Evolutionary conservation across 2,113 vertebrate genomes (phyloP).

Genomic region (Paramormyrops kingsleyae): DNA sequence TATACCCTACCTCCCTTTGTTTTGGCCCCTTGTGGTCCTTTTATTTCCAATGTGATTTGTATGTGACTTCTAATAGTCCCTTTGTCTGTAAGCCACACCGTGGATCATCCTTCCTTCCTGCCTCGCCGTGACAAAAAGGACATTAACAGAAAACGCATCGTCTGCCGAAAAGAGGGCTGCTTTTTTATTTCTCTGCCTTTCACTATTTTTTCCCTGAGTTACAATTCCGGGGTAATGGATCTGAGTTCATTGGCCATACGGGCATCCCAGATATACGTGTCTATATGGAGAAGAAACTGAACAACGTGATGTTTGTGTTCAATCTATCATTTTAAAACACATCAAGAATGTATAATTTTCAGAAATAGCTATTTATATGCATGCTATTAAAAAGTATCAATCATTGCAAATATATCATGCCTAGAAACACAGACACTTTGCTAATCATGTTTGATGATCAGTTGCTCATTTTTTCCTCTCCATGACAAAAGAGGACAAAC

Average conservation of each 20-base stretch:
- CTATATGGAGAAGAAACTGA: neutral
- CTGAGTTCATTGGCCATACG: neutral
- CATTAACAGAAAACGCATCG: neutral
- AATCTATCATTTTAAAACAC: neutral
- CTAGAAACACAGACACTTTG: neutral
- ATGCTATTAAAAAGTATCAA: neutral
- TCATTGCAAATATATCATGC: neutral
- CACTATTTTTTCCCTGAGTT: neutral
- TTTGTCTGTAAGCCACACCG: neutral
- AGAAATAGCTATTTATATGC: neutral
- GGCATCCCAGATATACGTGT: neutral
- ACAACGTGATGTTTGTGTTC: neutral
- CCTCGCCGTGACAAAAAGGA: neutral
- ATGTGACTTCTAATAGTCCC: neutral
- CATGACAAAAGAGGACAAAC: neutral
- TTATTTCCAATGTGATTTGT: neutral
- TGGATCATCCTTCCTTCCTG: neutral
- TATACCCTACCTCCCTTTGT: no score
- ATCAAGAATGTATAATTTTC: neutral
- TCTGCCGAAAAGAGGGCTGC: neutral
- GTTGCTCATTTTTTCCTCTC: neutral
- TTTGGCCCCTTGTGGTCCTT: neutral
- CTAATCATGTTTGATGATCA: neutral
- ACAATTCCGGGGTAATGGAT: neutral
- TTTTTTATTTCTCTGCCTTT: neutral